Conservation (phyloP, 2,888 invertebrate genomes). For the Drosophila rellima region DNA sequence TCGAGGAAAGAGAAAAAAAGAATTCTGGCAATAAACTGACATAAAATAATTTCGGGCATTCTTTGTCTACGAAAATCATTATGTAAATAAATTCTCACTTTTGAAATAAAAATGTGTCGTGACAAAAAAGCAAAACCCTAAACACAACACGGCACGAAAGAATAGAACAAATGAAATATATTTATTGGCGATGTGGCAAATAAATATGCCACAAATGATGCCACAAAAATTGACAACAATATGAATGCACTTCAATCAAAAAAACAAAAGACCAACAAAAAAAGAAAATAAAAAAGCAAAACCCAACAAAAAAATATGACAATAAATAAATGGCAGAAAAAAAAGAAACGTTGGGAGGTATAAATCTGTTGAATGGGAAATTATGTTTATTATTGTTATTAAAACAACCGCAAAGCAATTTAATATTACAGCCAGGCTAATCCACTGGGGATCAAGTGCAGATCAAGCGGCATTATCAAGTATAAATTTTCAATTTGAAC, state of each 20-base stretch:
- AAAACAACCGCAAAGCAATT: constrained; percentile 78
- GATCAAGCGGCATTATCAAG: constrained; percentile 81
- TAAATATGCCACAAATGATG: constrained; percentile 75
- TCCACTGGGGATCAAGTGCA: constrained; percentile 82
- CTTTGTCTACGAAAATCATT: constrained; percentile 76
- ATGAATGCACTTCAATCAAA: constrained; percentile 28
- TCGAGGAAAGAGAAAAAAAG: constrained; percentile 16
- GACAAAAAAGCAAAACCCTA: constrained; percentile 44
- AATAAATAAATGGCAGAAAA: constrained; percentile 56
- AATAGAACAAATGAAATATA: constrained; percentile 34
- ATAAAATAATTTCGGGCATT: constrained; percentile 77
- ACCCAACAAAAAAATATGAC: constrained; percentile 19
- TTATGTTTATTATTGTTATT: constrained; percentile 80
- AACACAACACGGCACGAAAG: constrained; percentile 19
- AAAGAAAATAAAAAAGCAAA: constrained; percentile 27
- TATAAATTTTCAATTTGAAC: constrained; percentile 76
- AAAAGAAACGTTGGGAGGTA: constrained; percentile 23
- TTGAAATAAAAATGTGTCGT: constrained; percentile 72
- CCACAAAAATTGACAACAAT: constrained; percentile 59
- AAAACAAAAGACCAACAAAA: constrained; percentile 17
- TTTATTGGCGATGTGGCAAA: constrained; percentile 76
- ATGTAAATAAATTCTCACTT: constrained; percentile 79
- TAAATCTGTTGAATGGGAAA: constrained; percentile 75
- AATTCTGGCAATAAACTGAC: constrained; percentile 65
- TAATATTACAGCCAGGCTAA: constrained; percentile 81